Base-by-base conservation (phyloP, 1,140 invertebrate genomes). In the Eubasilissa regina region DNA sequence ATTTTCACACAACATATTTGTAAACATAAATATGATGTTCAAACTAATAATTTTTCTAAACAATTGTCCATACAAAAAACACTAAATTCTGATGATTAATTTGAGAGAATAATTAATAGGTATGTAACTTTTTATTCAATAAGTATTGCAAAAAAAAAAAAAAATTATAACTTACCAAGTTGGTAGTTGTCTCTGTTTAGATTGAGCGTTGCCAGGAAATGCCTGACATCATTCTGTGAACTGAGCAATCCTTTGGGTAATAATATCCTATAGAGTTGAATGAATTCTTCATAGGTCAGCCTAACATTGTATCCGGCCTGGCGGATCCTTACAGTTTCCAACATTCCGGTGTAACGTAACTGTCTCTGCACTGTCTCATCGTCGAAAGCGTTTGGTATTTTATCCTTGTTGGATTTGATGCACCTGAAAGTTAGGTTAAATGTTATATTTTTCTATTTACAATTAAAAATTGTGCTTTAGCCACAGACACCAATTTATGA, bases 291-390 rank as follows among this genome's bases (percentile, higher is more conserved):
- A 86, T 97, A 98, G 0, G 95, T 94, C 12, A 98, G 90, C 45
- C 97, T 90, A 56, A 98, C 97, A 85, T 97, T 98, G 89, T 98
- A 99, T 1, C 97, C 97, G 9, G 97, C 97, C 86, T 98, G 97
- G 64, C 97, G 89, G 70, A 99, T 99, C 84, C 97, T 89, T 0
- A 99, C 97, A 0, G 97, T 99, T 86, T 98, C 97, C 81, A 99
- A 85, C 97, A 99, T 99, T 64, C 97, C 97, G 0, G 97, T 99
- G 87, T 99, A 99, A 0, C 94, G 88, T 44, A 94, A 86, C 79
- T 97, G 96, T 60, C 97, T 90, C 83, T 97, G 94, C n/a, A 99
- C 97, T 0, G 97, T 95, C 77, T 97, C 96, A 83, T 98, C 96
- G 86, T 98, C 97, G 89, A 99, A 98, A 79, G 93, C 92, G 86